phyloP scores from a whole-genome alignment of 2,113 vertebrate genomes.

The Apodemus sylvaticus region DNA sequence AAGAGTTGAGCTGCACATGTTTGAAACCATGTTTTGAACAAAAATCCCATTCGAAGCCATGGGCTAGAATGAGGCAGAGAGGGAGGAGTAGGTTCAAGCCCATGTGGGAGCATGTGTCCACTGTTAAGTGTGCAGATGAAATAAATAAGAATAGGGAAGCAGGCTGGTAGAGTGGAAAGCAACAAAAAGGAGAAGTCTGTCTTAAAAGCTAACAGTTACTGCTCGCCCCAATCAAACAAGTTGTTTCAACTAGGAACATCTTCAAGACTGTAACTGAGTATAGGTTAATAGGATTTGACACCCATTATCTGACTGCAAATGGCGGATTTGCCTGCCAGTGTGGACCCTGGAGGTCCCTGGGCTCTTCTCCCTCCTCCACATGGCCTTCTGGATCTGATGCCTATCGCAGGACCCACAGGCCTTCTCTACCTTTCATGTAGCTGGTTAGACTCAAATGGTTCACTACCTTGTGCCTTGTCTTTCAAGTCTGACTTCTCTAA shows the following conservation, averaged over 20 bases:
- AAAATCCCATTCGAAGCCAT: not conserved
- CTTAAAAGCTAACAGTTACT: not conserved
- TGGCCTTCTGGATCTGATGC: not conserved
- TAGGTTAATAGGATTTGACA: not conserved
- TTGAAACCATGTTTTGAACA: not conserved
- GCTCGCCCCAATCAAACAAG: conserved; percentile 3
- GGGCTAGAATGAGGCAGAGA: not conserved
- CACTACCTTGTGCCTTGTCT: not conserved
- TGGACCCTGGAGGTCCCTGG: not conserved
- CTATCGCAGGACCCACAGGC: not conserved
- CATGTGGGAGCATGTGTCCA: not conserved
- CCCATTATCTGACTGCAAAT: not conserved
- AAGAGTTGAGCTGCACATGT: not conserved
- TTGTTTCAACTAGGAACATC: not conserved
- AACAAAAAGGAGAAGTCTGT: not conserved
- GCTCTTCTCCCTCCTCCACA: not conserved
- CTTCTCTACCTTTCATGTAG: not conserved
- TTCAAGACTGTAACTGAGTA: not conserved
- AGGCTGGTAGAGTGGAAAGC: not conserved
- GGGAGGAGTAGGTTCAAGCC: not conserved
- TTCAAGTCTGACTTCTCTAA: not conserved
- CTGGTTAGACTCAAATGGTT: conserved; percentile 5
- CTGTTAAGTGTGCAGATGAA: not conserved
- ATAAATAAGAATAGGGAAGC: not conserved
- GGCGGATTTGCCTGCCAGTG: not conserved